Percentiles rank a stretch among this genome's conserved stretches.
Conservation (phyloP, 2,113 vertebrate species). For the Lethenteron reissneri region DNA sequence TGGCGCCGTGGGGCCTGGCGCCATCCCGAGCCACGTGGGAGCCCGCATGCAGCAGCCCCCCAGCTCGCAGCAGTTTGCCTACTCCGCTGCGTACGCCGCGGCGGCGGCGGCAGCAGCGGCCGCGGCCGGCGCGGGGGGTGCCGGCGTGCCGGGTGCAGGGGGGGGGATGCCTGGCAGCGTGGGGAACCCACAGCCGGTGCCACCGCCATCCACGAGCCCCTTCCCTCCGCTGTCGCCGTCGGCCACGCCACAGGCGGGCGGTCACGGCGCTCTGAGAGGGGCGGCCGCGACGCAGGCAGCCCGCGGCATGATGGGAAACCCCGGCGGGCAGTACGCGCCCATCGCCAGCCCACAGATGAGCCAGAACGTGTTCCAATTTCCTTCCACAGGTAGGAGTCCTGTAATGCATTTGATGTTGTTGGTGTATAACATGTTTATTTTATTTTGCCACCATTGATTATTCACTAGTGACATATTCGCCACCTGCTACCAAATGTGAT, state of each 20-base stretch:
- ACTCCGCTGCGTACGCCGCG: slow-evolving; percentile 41
- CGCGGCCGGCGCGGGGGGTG: too few relatives aligned
- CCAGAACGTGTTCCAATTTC: slow-evolving; percentile 63
- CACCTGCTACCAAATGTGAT: too few relatives aligned
- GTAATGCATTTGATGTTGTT: too few relatives aligned
- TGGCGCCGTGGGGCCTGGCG: too few relatives aligned
- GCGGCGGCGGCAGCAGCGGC: slow-evolving; percentile 24
- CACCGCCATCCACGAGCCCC: slow-evolving; percentile 40
- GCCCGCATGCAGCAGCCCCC: too few relatives aligned
- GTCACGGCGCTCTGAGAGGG: slow-evolving; percentile 22
- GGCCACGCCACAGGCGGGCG: neutral
- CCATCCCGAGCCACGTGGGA: slow-evolving; percentile 23
- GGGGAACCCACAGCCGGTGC: slow-evolving; percentile 10
- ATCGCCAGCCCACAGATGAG: slow-evolving; percentile 42
- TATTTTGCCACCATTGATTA: too few relatives aligned
- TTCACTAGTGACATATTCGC: too few relatives aligned
- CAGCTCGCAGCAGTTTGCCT: slow-evolving; percentile 51
- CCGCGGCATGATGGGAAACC: slow-evolving; percentile 36
- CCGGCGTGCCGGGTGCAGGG: too few relatives aligned
- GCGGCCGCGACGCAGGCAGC: slow-evolving; percentile 16
- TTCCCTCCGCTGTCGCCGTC: too few relatives aligned
- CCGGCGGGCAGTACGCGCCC: slow-evolving; percentile 43
- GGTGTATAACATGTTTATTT: too few relatives aligned
- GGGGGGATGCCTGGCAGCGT: too few relatives aligned
- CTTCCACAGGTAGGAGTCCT: slow-evolving; percentile 29